Evolutionary conservation across 2,888 invertebrate species (phyloP).

Genomic region (Andrena bicolor): DNA sequence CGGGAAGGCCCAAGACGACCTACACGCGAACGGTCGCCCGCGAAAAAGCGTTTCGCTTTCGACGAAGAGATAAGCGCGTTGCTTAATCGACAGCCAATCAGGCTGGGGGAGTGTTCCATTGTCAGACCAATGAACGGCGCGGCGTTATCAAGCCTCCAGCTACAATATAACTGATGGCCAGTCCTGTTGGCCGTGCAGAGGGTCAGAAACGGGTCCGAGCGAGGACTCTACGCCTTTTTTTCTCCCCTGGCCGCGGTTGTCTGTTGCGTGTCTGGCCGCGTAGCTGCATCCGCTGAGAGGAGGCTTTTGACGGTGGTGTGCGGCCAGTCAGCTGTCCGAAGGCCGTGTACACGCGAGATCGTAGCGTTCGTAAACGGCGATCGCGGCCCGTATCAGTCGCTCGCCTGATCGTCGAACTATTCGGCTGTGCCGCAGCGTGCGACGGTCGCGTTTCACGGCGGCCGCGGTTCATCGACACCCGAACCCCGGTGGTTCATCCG

Average conservation of each 20-base stretch:
- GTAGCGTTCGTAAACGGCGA: slow-evolving; percentile 45
- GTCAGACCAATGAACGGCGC: slow-evolving; percentile 48
- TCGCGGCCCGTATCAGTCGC: slow-evolving; percentile 57
- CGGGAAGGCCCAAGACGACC: neutral
- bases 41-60: slow-evolving; percentile 34
- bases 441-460: slow-evolving; percentile 1
- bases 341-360: slow-evolving; percentile 55
- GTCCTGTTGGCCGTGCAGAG: slow-evolving; percentile 28
- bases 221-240: neutral
- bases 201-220: slow-evolving; percentile 18
- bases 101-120: slow-evolving; percentile 52
- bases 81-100: slow-evolving; percentile 62
- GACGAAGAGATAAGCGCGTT: slow-evolving; percentile 35
- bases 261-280: neutral
- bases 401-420: slow-evolving; percentile 58
- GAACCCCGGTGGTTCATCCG: neutral
- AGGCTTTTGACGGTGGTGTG: slow-evolving; percentile 9
- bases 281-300: neutral
- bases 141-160: slow-evolving; percentile 48
- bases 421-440: slow-evolving; percentile 32
- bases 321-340: slow-evolving; percentile 50
- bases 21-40: neutral
- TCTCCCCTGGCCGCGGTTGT: neutral
- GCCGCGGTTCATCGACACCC: slow-evolving; percentile 14
- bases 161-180: slow-evolving; percentile 60